A percentile compares a stretch with the other conserved stretches of the same genome.
Conservation (phyloP, 2,113 vertebrate species). For the Ophthalmotilapia sp. region DNA sequence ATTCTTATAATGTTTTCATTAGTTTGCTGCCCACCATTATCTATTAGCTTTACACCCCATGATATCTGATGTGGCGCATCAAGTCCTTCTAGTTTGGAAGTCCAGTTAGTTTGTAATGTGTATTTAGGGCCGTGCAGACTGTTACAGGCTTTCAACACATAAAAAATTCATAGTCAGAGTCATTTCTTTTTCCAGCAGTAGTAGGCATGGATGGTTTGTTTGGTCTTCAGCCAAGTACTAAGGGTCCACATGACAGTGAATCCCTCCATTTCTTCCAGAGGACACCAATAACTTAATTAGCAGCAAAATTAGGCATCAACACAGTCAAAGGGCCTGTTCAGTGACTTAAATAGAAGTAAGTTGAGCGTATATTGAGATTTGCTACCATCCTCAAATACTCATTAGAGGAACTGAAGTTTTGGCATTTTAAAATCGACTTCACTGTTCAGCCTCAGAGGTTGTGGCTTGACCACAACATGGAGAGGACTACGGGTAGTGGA, state of each 20-base stretch:
- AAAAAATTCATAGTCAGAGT: neutral
- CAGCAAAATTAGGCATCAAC: neutral
- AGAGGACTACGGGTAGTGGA: neutral
- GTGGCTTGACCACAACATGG: neutral
- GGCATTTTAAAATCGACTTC: neutral
- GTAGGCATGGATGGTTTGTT: neutral
- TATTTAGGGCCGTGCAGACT: neutral
- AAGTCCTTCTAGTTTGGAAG: neutral
- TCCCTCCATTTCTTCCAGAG: neutral
- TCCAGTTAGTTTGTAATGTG: neutral
- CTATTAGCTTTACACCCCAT: neutral
- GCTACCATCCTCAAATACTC: neutral
- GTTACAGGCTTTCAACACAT: neutral
- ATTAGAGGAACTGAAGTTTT: neutral
- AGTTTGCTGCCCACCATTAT: neutral
- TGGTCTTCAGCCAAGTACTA: neutral
- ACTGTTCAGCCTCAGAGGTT: neutral
- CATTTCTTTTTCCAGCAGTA: neutral
- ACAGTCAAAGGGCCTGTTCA: neutral
- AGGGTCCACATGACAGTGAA: neutral
- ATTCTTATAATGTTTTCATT: neutral
- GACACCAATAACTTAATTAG: neutral
- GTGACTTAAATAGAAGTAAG: neutral
- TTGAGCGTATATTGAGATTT: neutral
- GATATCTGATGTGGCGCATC: neutral